Evolutionary conservation across 2,113 vertebrate species (phyloP).

Genomic region (Miniopterus natalensis): DNA sequence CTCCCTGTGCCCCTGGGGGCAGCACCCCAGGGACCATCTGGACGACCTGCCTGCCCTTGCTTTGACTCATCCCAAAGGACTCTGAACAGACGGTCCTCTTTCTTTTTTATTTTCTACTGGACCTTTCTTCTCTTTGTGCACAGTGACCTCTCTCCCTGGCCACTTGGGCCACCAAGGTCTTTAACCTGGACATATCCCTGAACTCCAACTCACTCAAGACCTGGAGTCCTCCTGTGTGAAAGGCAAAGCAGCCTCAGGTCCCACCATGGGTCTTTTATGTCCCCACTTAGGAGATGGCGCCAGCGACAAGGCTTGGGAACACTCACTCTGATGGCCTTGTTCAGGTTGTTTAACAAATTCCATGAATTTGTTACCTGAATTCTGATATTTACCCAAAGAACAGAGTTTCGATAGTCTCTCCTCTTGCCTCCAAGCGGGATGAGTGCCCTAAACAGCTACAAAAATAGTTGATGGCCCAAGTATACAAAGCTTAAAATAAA

Average conservation of each 20-base stretch:
- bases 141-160: constrained; percentile 49
- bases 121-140: constrained; percentile 62
- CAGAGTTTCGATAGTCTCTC: not conserved
- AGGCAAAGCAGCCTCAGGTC: constrained; percentile 24
- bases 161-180: constrained; percentile 60
- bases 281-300: not conserved
- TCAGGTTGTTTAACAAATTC: not conserved
- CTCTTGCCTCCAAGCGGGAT: not conserved
- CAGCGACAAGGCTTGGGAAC: not conserved
- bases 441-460: constrained; percentile 53
- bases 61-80: constrained; percentile 71
- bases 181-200: constrained; percentile 26
- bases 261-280: not conserved
- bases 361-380: not conserved
- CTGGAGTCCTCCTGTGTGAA: not conserved
- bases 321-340: not conserved
- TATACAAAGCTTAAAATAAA: constrained; percentile 77
- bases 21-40: constrained; percentile 65
- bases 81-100: constrained; percentile 66
- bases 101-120: constrained; percentile 40
- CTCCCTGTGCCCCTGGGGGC: constrained; percentile 65
- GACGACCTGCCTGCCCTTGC: constrained; percentile 54
- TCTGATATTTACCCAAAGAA: constrained; percentile 6
- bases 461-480: constrained; percentile 71
- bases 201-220: not conserved